Evolutionary conservation across 2,113 vertebrate genomes (phyloP), one percentile per base, ranked within the genome.

Genomic region (Morone chrysops): DNA sequence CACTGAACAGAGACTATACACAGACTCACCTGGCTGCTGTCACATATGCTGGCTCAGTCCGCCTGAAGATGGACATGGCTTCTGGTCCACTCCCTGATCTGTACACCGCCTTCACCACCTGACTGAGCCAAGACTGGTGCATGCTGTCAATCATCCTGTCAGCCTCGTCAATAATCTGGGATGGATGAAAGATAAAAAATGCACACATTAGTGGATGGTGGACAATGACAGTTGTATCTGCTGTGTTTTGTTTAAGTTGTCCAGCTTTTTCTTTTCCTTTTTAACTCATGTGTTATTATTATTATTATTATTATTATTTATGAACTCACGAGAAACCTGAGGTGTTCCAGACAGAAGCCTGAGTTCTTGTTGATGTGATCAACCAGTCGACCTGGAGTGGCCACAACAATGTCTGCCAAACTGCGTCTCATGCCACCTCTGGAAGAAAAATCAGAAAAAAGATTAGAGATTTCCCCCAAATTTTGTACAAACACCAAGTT

Each of bases 81-180:
- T 83, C 93, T 6, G 72, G 8, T 6, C 40, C 5, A 8, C 70
- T 62, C 56, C 84, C 79, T 0, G 72, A 45, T n/a, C 65, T 87
- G 92, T 95, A 96, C 3, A 95, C 97, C 0, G 96, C 97, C 17
- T 86, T 97, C 70, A 94, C 92, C 48, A 98, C 96, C 40, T 97
- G 96, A 14, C 92, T 95, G 74, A 99, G 96, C 95, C 98, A 99
- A 17, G 96, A 95, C 92, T 99, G 97, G 87, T 98, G 96, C 97
- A 98, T 97, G 90, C 96, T 96, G 94, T 99, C 98, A 0, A 99
- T 96, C 98, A 99, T 99, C 40, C 96, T 95, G 90, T 99, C 98
- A 0, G 98, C 98, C 92, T 99, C 98, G 5, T 99, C 98, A 11
- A 99, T 88, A 0, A 99, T 89, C 98, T 99, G 80, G 0, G 4